Percentiles rank a stretch among this genome's conserved stretches.
These are phyloP conservation scores for Macroglossus sobrinus DNA, from an alignment of 2,113 vertebrate genomes.

Conservation along the genomic window DNA sequence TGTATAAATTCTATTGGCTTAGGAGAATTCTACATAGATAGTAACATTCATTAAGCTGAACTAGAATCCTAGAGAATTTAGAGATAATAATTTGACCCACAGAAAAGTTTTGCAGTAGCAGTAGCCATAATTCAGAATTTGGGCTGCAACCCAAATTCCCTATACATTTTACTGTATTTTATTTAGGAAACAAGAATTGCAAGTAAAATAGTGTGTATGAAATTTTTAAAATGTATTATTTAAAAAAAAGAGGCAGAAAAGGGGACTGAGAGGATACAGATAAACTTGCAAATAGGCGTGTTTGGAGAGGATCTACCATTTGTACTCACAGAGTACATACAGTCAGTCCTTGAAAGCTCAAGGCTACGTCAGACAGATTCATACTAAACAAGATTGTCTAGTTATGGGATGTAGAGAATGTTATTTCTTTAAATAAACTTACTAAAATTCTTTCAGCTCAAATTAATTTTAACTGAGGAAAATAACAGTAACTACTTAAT, in stretches of 20 bases:
- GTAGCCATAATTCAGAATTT: background rate
- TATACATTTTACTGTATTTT: background rate
- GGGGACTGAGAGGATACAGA: accelerated
- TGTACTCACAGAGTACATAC: background rate
- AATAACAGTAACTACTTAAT: background rate
- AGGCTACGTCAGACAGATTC: background rate
- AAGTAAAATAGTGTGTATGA: background rate
- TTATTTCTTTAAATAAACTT: background rate
- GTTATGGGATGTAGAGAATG: background rate
- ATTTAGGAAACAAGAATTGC: background rate
- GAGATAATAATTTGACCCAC: background rate
- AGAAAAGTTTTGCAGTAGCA: background rate
- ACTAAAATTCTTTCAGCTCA: background rate
- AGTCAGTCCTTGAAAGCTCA: background rate
- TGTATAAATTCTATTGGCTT: background rate
- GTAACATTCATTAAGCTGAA: background rate
- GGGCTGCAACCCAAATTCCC: background rate
- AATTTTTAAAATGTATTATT: background rate
- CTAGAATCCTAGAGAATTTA: background rate
- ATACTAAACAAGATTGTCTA: background rate
- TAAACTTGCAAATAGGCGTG: background rate
- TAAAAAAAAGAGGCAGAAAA: background rate
- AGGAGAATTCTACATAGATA: background rate
- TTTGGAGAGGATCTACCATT: background rate
- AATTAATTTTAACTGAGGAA: background rate